Percentiles rank a stretch among this genome's conserved stretches.
Evolutionary conservation across 2,797 vertebrate species (phyloP).

Genomic region (Meriones psammophilus): DNA sequence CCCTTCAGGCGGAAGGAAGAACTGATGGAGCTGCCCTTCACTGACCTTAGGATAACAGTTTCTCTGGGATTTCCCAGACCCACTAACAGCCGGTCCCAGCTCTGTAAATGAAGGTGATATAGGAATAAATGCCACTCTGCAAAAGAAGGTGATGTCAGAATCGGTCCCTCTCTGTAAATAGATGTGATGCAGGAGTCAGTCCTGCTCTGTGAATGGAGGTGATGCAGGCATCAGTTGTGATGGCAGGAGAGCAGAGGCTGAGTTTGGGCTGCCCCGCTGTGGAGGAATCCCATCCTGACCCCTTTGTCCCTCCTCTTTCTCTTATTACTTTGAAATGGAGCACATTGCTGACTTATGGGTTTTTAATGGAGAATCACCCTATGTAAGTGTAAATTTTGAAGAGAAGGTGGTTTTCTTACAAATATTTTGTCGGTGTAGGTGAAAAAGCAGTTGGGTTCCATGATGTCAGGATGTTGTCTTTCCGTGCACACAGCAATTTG

Average conservation of each 20-base stretch:
- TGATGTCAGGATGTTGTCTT: neutral
- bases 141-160: neutral
- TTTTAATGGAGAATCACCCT: neutral
- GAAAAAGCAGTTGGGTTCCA: neutral
- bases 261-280: neutral
- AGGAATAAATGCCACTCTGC: neutral
- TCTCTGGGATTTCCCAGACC: constrained; percentile 52
- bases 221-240: neutral
- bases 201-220: neutral
- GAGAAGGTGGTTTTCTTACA: neutral
- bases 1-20: constrained; percentile 82
- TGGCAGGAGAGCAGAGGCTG: neutral
- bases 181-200: neutral
- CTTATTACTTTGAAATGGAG: neutral
- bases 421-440: neutral
- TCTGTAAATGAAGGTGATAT: neutral
- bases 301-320: neutral
- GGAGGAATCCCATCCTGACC: neutral
- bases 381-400: neutral
- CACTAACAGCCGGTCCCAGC: constrained; percentile 54
- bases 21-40: constrained; percentile 79
- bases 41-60: constrained; percentile 72
- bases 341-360: neutral
- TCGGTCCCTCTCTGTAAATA: neutral
- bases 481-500: neutral